Evolutionary conservation across 2,113 vertebrate species (phyloP).

Genomic region (Silurus meridionalis): DNA sequence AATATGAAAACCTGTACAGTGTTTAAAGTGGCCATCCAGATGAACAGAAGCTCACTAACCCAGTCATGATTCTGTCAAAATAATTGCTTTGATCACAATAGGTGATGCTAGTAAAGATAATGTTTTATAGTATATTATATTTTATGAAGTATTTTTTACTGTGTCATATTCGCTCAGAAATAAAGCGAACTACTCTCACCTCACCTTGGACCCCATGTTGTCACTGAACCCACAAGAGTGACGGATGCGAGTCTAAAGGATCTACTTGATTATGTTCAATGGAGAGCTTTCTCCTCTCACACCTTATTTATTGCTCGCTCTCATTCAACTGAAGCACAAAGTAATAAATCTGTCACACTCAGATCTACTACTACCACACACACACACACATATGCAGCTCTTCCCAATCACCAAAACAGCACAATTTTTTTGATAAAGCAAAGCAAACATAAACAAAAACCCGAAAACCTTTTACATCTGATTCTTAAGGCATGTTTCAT

Average conservation of each 20-base stretch:
- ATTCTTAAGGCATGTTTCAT: neutral
- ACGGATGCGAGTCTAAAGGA: slow-evolving; percentile 60
- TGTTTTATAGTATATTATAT: neutral
- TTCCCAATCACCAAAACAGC: slow-evolving; percentile 17
- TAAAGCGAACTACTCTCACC: slow-evolving; percentile 53
- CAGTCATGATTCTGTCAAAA: neutral
- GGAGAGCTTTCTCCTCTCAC: slow-evolving; percentile 64
- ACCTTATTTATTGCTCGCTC: slow-evolving; percentile 67
- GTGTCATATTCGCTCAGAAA: slow-evolving; percentile 1
- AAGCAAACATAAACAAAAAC: neutral
- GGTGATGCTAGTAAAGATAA: neutral
- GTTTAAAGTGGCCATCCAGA: neutral
- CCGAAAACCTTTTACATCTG: neutral
- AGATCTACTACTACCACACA: slow-evolving; percentile 49
- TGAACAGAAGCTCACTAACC: neutral
- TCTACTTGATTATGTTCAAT: slow-evolving; percentile 70
- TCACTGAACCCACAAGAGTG: slow-evolving; percentile 42
- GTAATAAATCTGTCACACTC: slow-evolving; percentile 65
- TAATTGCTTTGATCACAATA: neutral
- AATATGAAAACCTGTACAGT: neutral
- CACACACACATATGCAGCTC: slow-evolving; percentile 22
- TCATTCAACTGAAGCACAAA: slow-evolving; percentile 58
- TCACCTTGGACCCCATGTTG: slow-evolving; percentile 49
- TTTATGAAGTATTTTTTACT: neutral
- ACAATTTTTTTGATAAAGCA: neutral